phyloP scores from a whole-genome alignment of 1,140 invertebrate genomes.

The Macrosteles quadrilineatus region DNA sequence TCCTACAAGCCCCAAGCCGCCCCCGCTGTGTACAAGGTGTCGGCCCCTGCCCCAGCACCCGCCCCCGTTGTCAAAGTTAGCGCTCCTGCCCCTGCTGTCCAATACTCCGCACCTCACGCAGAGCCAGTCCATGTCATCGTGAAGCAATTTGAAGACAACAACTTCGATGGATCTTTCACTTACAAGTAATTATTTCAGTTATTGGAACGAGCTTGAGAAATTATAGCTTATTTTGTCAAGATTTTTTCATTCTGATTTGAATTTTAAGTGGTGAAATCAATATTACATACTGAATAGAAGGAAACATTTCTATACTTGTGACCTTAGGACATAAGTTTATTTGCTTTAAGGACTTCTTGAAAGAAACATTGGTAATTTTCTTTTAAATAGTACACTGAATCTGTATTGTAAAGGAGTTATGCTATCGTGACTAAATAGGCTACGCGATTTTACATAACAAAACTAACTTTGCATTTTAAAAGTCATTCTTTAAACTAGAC shows the following conservation, averaged over 20 bases:
- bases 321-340: no score
- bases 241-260: neutral
- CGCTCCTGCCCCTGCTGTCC: neutral
- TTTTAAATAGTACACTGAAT: no score
- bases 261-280: neutral
- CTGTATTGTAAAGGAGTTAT: no score
- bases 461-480: no score
- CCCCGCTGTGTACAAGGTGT: neutral
- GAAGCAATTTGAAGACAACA: slow-evolving; percentile 53
- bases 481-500: no score
- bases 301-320: neutral
- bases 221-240: neutral
- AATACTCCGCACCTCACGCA: neutral
- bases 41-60: neutral
- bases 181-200: slow-evolving; percentile 45
- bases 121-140: slow-evolving; percentile 49
- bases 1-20: neutral
- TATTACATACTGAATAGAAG: neutral
- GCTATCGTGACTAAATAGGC: no score
- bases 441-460: no score
- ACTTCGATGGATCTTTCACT: slow-evolving; percentile 48
- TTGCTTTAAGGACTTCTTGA: no score
- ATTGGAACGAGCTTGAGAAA: no score
- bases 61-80: neutral
- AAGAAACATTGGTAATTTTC: no score